Evolutionary conservation across 1,140 invertebrate genomes (phyloP), one percentile per base, ranked within the genome.

Genomic region (Batillaria attramentaria): DNA sequence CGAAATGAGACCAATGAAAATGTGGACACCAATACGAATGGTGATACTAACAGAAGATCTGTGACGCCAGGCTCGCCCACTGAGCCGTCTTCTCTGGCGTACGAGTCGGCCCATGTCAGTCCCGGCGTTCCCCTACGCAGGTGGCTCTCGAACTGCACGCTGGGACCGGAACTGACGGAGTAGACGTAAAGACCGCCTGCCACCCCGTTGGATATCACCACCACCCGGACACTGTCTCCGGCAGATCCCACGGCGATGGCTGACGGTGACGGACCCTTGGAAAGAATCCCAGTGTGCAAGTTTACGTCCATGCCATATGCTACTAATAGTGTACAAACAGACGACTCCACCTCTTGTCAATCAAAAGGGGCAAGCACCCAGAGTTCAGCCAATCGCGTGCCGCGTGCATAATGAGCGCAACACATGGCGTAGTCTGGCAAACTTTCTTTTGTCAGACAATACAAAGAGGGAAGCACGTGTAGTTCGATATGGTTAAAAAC

Each of bases 161-260:
- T 41, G 20, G 78, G 78, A 1, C 39, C 70, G 24, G 50, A 16
- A 39, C 60, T 65, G n/a, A 72, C 69, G 2, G 73, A 60, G 70
- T 72, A 79, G 33, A 31, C 28, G 60, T 79, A 79, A 16, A 79
- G 70, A 10, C 78, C 78, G 0, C 78, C 78, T 54, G 66, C 42
- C 68, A 72, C 41, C 31, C 78, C 78, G 78, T 79, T 79, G 31
- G 78, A 50, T 20, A 79, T 54, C 46, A 79, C 78, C 39, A 73
- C 35, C 54, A 79, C 35, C 37, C 42, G 33, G 3, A 50, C 54
- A 31, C 37, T 68, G n/a, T 65, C 57, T 69, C 74, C 65, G 54
- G 43, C 16, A 10, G 20, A 24, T 2, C 50, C 57, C 4, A 42
- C 69, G 2, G 78, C 60, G 28, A 79, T 79, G 31, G 78, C 78